Conservation (phyloP, 2,113 vertebrate species). For the Myodes glareolus region DNA sequence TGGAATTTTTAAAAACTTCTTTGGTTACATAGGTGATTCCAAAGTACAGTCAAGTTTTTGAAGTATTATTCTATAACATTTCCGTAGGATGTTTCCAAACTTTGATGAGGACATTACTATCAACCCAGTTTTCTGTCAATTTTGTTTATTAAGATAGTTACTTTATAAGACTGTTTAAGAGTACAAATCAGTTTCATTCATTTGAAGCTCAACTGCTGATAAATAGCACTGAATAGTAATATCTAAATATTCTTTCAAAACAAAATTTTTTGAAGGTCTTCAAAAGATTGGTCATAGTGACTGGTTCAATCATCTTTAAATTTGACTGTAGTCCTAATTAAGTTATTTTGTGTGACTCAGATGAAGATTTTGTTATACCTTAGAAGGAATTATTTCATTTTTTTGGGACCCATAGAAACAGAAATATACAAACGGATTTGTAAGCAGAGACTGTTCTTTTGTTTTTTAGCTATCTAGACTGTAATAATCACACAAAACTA, state of each 20-base stretch:
- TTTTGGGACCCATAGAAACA: neutral
- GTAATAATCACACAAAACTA: too few species aligned
- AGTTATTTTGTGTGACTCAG: slow-evolving; percentile 66
- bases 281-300: slow-evolving; percentile 61
- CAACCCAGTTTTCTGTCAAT: slow-evolving; percentile 1
- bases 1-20: neutral
- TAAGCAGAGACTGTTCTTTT: too few species aligned
- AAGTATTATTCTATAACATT: neutral
- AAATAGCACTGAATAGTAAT: slow-evolving; percentile 47
- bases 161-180: slow-evolving; percentile 18
- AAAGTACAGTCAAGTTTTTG: neutral
- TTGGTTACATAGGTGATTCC: neutral
- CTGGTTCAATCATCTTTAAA: slow-evolving; percentile 62
- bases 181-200: slow-evolving; percentile 20
- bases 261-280: slow-evolving; percentile 63
- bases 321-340: slow-evolving; percentile 53
- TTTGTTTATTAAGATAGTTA: slow-evolving; percentile 42
- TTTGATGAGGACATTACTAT: neutral
- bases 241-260: slow-evolving; percentile 62
- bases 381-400: slow-evolving; percentile 10
- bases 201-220: slow-evolving; percentile 55
- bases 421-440: neutral
- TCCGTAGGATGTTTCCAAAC: neutral
- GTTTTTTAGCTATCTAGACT: too few species aligned
- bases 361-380: slow-evolving; percentile 60